phyloP scores from a whole-genome alignment of 2,888 invertebrate species.

The Tiphia femorata region DNA sequence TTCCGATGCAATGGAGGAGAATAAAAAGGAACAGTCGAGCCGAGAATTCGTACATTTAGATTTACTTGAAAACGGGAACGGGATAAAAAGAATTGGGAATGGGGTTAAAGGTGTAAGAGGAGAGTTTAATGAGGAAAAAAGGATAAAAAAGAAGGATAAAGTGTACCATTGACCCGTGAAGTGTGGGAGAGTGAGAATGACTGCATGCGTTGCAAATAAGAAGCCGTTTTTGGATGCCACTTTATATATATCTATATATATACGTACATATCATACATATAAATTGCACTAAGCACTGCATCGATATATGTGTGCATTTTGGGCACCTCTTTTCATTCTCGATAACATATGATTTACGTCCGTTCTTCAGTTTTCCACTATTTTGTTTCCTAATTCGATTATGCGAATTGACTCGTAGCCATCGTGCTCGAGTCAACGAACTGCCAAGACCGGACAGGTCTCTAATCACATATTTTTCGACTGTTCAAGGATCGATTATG shows the following conservation, averaged over 20 bases:
- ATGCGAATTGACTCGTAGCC: conserved; percentile 38
- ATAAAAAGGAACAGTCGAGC: neutral
- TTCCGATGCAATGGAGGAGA: neutral
- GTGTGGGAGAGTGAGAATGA: conserved; percentile 70
- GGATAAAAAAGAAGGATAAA: neutral
- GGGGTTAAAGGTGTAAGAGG: neutral
- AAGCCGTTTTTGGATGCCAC: conserved; percentile 68
- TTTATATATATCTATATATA: conserved; percentile 63
- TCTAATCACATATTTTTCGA: conserved; percentile 59
- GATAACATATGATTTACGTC: conserved; percentile 60
- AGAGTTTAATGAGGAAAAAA: neutral
- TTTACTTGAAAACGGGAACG: neutral
- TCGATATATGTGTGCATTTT: conserved; percentile 69
- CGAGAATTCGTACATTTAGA: no score
- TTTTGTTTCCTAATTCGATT: conserved; percentile 28
- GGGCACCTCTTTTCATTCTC: conserved; percentile 68
- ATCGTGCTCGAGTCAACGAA: conserved; percentile 29
- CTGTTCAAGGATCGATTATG: conserved; percentile 59
- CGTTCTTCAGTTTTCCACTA: conserved; percentile 45
- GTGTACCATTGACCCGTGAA: conserved; percentile 41
- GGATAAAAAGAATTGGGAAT: neutral
- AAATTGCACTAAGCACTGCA: conserved; percentile 69
- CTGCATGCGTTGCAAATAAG: conserved; percentile 68
- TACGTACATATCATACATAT: conserved; percentile 66
- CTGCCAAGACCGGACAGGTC: conserved; percentile 27